phyloP scores from a whole-genome alignment of 2,888 invertebrate species.

The Heliconius charithonia region DNA sequence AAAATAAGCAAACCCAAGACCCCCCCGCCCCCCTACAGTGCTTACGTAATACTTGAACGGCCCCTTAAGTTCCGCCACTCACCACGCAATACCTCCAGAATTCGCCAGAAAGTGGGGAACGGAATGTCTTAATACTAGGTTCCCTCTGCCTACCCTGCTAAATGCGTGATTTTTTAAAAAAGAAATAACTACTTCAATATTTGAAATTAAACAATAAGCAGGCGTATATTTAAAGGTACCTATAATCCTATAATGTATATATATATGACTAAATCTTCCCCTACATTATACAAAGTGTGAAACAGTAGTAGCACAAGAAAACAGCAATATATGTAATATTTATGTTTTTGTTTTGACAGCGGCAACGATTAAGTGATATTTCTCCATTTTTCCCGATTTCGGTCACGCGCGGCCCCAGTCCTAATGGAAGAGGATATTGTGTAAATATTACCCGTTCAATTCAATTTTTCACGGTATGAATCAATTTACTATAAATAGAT shows the following conservation, averaged over 20 bases:
- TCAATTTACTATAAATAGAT: slow-evolving; percentile 31
- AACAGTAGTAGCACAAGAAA: slow-evolving; percentile 18
- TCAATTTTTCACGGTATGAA: slow-evolving; percentile 30
- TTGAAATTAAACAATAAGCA: not conserved
- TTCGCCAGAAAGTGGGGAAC: too few relatives aligned
- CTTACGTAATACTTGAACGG: too few relatives aligned
- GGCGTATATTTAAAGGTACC: not conserved
- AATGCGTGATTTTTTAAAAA: too few relatives aligned
- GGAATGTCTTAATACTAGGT: too few relatives aligned
- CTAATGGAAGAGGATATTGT: slow-evolving; percentile 37
- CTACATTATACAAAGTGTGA: slow-evolving; percentile 7
- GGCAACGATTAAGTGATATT: slow-evolving; percentile 29
- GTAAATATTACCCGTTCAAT: slow-evolving; percentile 34
- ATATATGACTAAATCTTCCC: not conserved
- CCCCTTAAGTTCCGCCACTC: too few relatives aligned
- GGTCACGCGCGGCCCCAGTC: slow-evolving; percentile 32
- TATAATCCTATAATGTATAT: not conserved
- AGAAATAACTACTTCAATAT: too few relatives aligned
- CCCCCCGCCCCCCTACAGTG: too few relatives aligned
- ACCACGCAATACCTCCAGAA: too few relatives aligned
- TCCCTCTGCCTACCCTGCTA: too few relatives aligned
- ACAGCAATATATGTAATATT: slow-evolving; percentile 29
- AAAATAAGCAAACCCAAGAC: too few relatives aligned
- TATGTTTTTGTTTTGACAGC: slow-evolving; percentile 38
- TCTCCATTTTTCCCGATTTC: slow-evolving; percentile 28